Evolutionary conservation across 2,888 invertebrate genomes (phyloP), one percentile per base, ranked within the genome.

Genomic region (Cancer borealis): DNA sequence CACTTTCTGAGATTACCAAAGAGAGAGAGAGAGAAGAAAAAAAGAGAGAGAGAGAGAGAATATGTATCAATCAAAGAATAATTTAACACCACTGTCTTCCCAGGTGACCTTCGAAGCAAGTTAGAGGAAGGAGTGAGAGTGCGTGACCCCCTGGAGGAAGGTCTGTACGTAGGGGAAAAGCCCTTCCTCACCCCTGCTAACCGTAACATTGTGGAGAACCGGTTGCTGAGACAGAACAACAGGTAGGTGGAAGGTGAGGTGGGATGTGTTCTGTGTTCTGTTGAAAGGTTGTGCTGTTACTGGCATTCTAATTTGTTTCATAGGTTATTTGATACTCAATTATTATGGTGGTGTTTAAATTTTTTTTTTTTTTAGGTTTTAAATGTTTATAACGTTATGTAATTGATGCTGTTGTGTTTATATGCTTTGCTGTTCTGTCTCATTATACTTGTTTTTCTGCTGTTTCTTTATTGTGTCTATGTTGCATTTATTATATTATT

Each of bases 81-180:
- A 6, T 66, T 1, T n/a, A 66, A 66, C 73, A n/a, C 3, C 21
- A 5, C 60, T 54, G 17, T 88, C 47, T 49, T 79, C 3, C 60
- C 88, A 94, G 94, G 94, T 92, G 92, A 94, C 12, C 26, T 60
- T 4, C 90, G 45, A 6, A 92, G 66, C 26, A 94, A 92, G 66
- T 39, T 92, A 73, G 91, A 92, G 45, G 94, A 39, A 26, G 92
- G 66, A 1, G 47, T n/a, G 47, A 91, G 54, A 30, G 39, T 92
- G 39, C 92, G 94, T 21, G 92, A 94, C 87, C 92, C 92, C 17
- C 92, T 45, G 54, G 94, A 94, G 10, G 94, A 94, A 49, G 94
- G 94, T 12, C 92, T 94, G 10, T 94, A 84, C 26, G 87, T 94
- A 3, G 94, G 94, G 8, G 94, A 91, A 87, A 94, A 94, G n/a